These are phyloP conservation scores for Halocaridina rubra DNA, from an alignment of 2,888 invertebrate species.

Conservation along the genomic window DNA sequence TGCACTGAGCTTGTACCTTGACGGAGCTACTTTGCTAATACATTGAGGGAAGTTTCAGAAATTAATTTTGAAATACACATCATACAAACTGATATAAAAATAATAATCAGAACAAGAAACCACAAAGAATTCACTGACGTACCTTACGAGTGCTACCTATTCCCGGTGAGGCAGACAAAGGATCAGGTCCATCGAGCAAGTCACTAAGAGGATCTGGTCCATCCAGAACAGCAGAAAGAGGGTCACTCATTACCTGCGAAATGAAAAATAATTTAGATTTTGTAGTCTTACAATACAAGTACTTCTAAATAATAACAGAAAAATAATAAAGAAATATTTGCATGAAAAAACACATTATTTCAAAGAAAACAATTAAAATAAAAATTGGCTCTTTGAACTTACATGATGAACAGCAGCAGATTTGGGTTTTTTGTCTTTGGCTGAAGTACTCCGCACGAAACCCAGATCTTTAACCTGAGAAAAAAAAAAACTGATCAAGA, in stretches of 20 bases:
- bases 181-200: slow-evolving; percentile 29
- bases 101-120: too few species aligned
- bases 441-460: background rate
- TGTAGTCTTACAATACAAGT: too few species aligned
- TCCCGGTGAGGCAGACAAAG: slow-evolving; percentile 1
- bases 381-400: background rate
- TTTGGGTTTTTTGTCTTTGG: slow-evolving; percentile 27
- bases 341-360: too few species aligned
- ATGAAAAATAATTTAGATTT: background rate
- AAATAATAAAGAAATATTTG: too few species aligned
- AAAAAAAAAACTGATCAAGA: background rate
- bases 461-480: slow-evolving; percentile 29
- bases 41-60: too few species aligned
- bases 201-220: slow-evolving; percentile 49
- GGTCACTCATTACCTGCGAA: slow-evolving; percentile 32
- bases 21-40: too few species aligned
- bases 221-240: slow-evolving; percentile 36
- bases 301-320: too few species aligned
- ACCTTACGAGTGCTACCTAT: background rate
- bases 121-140: too few species aligned
- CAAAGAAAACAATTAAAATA: background rate
- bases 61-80: background rate
- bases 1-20: too few species aligned
- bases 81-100: background rate
- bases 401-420: slow-evolving; percentile 8